phyloP scores from a whole-genome alignment of 1,140 invertebrate genomes.

The Drosophila bocki region DNA sequence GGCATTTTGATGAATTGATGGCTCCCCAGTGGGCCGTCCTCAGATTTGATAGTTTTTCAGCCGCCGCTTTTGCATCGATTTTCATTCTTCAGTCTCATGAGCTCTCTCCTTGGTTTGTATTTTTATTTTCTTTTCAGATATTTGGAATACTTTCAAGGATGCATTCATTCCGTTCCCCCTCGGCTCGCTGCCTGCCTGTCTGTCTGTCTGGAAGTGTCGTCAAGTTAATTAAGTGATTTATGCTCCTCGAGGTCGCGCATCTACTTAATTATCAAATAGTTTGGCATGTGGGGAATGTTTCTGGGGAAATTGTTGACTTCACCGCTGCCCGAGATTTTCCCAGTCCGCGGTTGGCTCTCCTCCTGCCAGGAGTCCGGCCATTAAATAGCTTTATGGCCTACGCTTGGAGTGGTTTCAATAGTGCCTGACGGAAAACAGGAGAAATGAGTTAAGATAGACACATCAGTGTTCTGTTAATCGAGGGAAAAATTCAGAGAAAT shows the following conservation, averaged over 20 bases:
- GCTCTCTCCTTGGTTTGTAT: conserved; percentile 29
- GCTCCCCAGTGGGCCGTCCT: conserved; percentile 68
- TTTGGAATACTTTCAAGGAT: conserved; percentile 80
- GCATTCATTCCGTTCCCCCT: conserved; percentile 39
- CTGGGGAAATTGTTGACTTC: conserved; percentile 58
- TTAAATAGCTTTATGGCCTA: conserved; percentile 77
- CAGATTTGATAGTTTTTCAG: conserved; percentile 73
- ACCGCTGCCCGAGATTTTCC: conserved; percentile 43
- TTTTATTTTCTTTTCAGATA: conserved; percentile 60
- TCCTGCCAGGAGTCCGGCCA: conserved; percentile 36
- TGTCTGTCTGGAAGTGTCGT: conserved; percentile 63
- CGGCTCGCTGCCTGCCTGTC: not conserved
- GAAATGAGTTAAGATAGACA: not conserved
- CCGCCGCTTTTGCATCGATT: conserved; percentile 68
- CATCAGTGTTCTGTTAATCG: not conserved
- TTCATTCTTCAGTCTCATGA: conserved; percentile 37
- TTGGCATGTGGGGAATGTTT: conserved; percentile 80
- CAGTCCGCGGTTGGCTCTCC: conserved; percentile 10
- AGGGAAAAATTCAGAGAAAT: conserved; percentile 1
- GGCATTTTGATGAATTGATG: conserved; percentile 80
- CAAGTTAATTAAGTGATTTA: conserved; percentile 84
- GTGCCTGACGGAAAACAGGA: conserved; percentile 8
- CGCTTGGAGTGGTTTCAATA: conserved; percentile 67
- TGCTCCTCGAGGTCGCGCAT: conserved; percentile 77
- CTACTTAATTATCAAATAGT: conserved; percentile 84